phyloP scores from a whole-genome alignment of 2,797 vertebrate genomes.

The Sciurus carolinensis region DNA sequence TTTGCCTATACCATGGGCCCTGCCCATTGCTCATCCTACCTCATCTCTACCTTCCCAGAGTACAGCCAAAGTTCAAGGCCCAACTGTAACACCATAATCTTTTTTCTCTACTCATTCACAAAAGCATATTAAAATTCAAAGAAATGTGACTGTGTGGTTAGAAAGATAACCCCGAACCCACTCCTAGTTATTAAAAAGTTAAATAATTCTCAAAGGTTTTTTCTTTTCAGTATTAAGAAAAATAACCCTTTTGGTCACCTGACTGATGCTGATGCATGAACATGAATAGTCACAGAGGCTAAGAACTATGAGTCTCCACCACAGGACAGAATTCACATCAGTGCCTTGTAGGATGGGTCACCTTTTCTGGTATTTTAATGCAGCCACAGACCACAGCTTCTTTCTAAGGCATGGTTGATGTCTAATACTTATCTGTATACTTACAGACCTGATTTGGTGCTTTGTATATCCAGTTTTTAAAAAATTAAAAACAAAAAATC shows the following conservation, averaged over 20 bases:
- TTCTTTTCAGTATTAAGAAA: conserved; percentile 54
- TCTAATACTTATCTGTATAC: neutral
- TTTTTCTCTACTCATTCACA: neutral
- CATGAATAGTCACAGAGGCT: neutral
- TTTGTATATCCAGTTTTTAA: neutral
- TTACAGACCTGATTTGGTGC: neutral
- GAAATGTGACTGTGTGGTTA: neutral
- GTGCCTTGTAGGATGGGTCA: neutral
- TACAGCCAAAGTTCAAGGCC: neutral
- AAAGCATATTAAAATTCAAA: conserved; percentile 28
- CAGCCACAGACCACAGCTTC: neutral
- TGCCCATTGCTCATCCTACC: neutral
- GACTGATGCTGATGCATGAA: neutral
- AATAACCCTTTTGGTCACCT: neutral
- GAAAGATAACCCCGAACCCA: conserved; percentile 8
- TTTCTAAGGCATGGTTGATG: neutral
- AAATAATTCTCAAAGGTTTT: conserved; percentile 41
- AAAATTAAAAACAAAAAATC: neutral
- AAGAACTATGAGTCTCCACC: neutral
- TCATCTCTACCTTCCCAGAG: neutral
- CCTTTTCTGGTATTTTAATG: neutral
- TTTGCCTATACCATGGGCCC: neutral
- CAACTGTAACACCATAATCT: neutral
- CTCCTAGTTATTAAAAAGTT: conserved; percentile 42
- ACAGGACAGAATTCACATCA: neutral